These are phyloP conservation scores for Zeugodacus cucurbitae DNA, from an alignment of 1,140 invertebrate genomes.

Conservation along the genomic window DNA sequence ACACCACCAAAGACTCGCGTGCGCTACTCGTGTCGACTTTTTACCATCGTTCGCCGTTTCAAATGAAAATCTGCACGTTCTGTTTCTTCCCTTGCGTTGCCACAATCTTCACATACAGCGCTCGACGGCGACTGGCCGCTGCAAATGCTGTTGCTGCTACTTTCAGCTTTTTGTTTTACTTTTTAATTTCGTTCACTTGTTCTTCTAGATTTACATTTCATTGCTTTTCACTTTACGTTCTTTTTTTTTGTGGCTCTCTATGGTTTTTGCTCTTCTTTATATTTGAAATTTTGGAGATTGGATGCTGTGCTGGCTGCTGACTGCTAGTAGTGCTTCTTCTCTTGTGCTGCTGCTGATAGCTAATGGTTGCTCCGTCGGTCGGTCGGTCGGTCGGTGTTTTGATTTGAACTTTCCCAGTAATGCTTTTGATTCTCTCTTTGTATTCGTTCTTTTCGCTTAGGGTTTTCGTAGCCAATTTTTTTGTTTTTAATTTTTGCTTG, in stretches of 20 bases:
- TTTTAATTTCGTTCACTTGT: neutral
- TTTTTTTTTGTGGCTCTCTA: neutral
- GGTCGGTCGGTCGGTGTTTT: slow-evolving; percentile 1
- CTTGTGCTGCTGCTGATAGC: neutral
- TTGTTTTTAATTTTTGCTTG: neutral
- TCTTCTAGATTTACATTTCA: neutral
- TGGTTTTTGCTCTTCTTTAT: neutral
- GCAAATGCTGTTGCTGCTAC: neutral
- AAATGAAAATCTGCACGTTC: neutral
- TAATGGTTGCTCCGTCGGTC: neutral
- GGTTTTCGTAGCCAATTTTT: neutral
- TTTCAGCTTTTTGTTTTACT: slow-evolving; percentile 21
- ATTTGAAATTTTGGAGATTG: slow-evolving; percentile 22
- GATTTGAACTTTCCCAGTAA: neutral
- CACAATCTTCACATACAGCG: neutral
- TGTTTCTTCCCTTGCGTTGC: neutral
- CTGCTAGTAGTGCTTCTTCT: neutral
- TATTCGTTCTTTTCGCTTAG: neutral
- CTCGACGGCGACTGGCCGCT: neutral
- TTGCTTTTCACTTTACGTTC: neutral
- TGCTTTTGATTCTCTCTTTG: neutral
- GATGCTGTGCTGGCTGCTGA: neutral
- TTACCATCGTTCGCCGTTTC: neutral
- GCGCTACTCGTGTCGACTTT: neutral
- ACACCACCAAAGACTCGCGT: neutral